Evolutionary conservation across 2,888 invertebrate species (phyloP).

Genomic region (Fragum sueziense): DNA sequence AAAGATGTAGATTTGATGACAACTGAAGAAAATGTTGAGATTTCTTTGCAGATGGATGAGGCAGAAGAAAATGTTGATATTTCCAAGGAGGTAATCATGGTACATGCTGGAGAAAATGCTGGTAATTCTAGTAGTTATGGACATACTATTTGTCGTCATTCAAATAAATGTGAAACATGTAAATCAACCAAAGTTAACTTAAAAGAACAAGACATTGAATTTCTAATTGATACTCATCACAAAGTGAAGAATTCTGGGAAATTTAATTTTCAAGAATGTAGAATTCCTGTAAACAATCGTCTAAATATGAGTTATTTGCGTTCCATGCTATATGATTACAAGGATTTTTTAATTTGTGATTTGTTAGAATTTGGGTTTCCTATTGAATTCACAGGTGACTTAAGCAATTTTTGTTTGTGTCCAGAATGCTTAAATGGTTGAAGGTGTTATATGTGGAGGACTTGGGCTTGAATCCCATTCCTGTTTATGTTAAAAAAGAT

Average conservation of each 20-base stretch:
- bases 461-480: no score
- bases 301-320: conserved; percentile 20
- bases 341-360: neutral
- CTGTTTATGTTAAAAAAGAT: no score
- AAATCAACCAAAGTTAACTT: neutral
- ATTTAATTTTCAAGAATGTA: conserved; percentile 33
- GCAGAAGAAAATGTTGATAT: neutral
- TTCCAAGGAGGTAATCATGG: neutral
- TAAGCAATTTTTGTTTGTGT: no score
- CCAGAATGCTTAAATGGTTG: no score
- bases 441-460: no score
- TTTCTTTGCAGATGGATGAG: neutral
- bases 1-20: neutral
- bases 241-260: conserved; percentile 10
- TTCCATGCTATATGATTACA: conserved; percentile 9
- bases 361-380: neutral
- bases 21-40: neutral
- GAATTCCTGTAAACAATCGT: conserved; percentile 7
- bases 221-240: neutral
- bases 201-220: neutral
- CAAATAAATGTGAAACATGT: conserved; percentile 9
- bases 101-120: neutral
- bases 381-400: neutral
- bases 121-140: neutral
- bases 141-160: neutral